A percentile compares a stretch with the other conserved stretches of the same genome.
Evolutionary conservation across 2,888 invertebrate genomes (phyloP).

Genomic region (Sisyra terminalis): DNA sequence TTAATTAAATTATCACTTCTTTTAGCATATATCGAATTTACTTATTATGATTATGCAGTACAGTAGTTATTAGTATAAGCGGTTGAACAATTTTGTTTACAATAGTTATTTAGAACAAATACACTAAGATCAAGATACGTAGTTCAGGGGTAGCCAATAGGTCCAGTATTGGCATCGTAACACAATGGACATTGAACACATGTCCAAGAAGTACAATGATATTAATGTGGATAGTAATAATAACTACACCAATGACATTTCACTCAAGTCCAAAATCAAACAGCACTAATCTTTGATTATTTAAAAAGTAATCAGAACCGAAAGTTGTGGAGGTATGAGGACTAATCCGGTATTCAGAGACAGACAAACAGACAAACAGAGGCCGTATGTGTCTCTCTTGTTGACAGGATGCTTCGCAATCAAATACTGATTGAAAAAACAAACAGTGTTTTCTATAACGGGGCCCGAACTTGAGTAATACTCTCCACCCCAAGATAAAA

Average conservation of each 20-base stretch:
- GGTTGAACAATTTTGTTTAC: neutral
- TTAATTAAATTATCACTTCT: neutral
- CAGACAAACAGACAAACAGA: constrained; percentile 6
- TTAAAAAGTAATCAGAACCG: too few relatives aligned
- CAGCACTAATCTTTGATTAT: too few relatives aligned
- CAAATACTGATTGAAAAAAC: constrained; percentile 38
- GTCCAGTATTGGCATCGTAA: neutral
- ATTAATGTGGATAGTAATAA: too few relatives aligned
- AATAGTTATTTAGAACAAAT: neutral
- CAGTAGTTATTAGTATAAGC: neutral
- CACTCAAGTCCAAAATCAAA: too few relatives aligned
- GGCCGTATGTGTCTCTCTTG: constrained; percentile 2
- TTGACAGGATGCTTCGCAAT: constrained; percentile 17
- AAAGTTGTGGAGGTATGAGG: neutral
- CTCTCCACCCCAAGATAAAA: neutral
- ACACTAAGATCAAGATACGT: neutral
- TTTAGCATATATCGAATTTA: neutral
- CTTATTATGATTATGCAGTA: too few relatives aligned
- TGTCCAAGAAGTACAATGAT: too few relatives aligned
- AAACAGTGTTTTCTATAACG: constrained; percentile 29
- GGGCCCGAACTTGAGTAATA: neutral
- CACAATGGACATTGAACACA: neutral
- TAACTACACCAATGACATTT: too few relatives aligned
- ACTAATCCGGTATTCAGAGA: constrained; percentile 5
- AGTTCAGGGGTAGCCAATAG: neutral